Conservation (phyloP, 2,888 invertebrate species). For the Ametastegia equiseti region DNA sequence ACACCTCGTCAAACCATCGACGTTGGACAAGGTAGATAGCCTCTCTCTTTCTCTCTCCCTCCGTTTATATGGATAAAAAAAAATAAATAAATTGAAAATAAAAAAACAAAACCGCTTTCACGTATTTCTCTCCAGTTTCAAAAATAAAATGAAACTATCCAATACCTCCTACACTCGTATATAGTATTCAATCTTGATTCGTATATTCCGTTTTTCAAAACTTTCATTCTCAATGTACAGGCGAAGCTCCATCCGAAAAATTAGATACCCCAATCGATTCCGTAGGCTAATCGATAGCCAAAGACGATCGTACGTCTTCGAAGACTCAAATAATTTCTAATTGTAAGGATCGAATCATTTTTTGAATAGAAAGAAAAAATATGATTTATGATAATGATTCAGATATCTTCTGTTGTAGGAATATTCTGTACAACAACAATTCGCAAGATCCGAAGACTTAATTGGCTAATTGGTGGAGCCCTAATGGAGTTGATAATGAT, state of each 20-base stretch:
- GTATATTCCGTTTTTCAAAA: background rate
- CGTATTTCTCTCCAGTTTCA: too few relatives aligned
- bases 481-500: slow-evolving; percentile 12
- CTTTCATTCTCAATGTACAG: background rate
- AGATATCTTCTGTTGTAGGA: background rate
- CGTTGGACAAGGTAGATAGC: slow-evolving; percentile 29
- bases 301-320: background rate
- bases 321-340: background rate
- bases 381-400: background rate
- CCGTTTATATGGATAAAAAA: background rate
- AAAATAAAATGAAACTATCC: background rate
- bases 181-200: too few relatives aligned
- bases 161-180: background rate
- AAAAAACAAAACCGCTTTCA: too few relatives aligned
- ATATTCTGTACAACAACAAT: background rate
- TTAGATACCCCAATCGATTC: background rate
- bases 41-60: background rate
- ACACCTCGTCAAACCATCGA: slow-evolving; percentile 22
- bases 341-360: background rate
- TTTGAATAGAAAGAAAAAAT: background rate
- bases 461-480: slow-evolving; percentile 10
- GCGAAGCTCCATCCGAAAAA: slow-evolving; percentile 12
- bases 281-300: background rate
- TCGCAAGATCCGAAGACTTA: background rate
- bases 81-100: too few relatives aligned